A percentile compares a stretch with the other conserved stretches of the same genome.
Evolutionary conservation across 2,797 vertebrate genomes (phyloP).

Genomic region (Acrossocheilus fasciatus): DNA sequence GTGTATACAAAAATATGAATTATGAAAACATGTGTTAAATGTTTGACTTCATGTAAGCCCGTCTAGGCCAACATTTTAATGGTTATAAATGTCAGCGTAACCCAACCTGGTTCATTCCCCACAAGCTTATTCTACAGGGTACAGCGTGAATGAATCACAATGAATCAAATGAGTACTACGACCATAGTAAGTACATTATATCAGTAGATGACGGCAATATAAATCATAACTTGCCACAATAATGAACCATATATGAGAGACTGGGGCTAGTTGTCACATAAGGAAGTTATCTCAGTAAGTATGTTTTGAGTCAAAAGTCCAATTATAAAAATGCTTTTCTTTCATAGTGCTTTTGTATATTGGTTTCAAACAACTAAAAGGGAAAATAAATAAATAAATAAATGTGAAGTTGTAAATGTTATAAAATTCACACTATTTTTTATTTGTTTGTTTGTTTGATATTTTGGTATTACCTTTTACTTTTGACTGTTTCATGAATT

Average conservation of each 20-base stretch:
- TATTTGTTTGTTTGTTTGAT: background rate
- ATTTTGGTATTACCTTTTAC: background rate
- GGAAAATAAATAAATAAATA: background rate
- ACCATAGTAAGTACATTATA: constrained; percentile 18
- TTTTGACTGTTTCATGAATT: no score
- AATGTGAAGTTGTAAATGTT: background rate
- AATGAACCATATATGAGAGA: background rate
- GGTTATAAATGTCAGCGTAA: constrained; percentile 52
- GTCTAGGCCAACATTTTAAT: constrained; percentile 42
- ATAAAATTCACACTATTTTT: background rate
- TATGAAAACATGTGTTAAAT: constrained; percentile 51
- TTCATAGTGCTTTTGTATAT: background rate
- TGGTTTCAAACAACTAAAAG: background rate
- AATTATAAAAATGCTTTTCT: background rate
- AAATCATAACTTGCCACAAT: constrained; percentile 16
- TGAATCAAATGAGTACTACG: constrained; percentile 39
- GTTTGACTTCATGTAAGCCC: constrained; percentile 36
- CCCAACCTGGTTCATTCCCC: constrained; percentile 44
- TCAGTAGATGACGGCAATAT: constrained; percentile 16
- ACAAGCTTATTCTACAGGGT: constrained; percentile 36
- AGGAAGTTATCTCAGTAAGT: background rate
- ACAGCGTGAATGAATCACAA: constrained; percentile 34
- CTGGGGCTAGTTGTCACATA: constrained; percentile 12
- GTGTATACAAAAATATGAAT: constrained; percentile 53
- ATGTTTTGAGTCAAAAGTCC: constrained; percentile 17